Percentiles rank a stretch among this genome's conserved stretches.
phyloP scores from a whole-genome alignment of 2,113 vertebrate species.

The Motacilla alba region DNA sequence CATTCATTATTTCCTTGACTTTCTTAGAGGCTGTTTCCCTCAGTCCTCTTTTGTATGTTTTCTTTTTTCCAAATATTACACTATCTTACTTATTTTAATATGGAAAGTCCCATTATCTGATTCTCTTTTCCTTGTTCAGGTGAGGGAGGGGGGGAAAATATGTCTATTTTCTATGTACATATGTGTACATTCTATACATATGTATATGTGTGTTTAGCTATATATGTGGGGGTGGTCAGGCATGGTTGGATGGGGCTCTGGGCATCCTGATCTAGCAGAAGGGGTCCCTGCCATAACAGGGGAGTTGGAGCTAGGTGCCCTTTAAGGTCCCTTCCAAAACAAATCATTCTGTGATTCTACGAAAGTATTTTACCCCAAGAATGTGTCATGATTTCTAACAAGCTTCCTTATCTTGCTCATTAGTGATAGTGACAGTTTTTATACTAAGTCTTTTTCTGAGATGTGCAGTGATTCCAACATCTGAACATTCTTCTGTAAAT shows the following conservation, averaged over 20 bases:
- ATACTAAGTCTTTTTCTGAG: neutral
- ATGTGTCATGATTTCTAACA: neutral
- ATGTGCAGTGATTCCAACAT: neutral
- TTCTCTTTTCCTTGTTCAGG: neutral
- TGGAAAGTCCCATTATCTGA: neutral
- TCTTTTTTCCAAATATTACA: neutral
- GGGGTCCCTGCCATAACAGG: neutral
- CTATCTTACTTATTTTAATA: neutral
- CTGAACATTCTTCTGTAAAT: neutral
- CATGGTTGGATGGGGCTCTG: neutral
- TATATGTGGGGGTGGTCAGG: neutral
- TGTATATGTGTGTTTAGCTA: neutral
- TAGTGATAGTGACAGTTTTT: neutral
- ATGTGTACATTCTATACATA: fast-evolving
- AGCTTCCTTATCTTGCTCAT: neutral
- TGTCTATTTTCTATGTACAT: neutral
- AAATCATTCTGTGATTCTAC: neutral
- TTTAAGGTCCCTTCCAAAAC: neutral
- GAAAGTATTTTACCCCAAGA: neutral
- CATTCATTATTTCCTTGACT: neutral
- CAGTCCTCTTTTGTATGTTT: neutral
- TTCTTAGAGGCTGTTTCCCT: neutral
- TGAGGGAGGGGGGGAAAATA: fast-evolving
- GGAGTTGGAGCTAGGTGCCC: neutral
- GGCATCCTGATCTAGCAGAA: neutral